phyloP scores from a whole-genome alignment of 92 coral and sea anemone species.

The Epizoanthus illoricatus region DNA sequence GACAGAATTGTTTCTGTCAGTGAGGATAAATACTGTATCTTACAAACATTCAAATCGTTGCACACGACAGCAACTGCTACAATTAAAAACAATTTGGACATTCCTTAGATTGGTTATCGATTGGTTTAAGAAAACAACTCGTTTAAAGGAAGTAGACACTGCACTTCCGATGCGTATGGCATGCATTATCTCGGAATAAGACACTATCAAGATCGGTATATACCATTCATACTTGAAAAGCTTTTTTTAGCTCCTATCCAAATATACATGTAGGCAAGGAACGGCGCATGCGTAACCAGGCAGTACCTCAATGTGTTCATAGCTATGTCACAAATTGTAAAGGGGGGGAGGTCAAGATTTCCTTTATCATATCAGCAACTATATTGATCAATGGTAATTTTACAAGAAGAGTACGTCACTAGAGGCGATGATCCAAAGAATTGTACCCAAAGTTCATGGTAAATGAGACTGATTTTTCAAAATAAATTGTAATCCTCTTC shows the following conservation, averaged over 20 bases:
- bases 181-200: slow-evolving; percentile 2
- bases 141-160: slow-evolving; percentile 38
- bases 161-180: slow-evolving; percentile 15
- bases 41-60: neutral
- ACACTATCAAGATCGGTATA: slow-evolving; percentile 12
- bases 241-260: slow-evolving; percentile 6
- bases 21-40: slow-evolving; percentile 23
- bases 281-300: slow-evolving; percentile 19
- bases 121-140: slow-evolving; percentile 38
- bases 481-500: too few species aligned
- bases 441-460: too few species aligned
- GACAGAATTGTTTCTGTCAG: slow-evolving; percentile 39
- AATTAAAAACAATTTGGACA: slow-evolving; percentile 15
- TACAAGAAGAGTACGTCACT: too few species aligned
- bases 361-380: too few species aligned
- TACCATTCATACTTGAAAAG: neutral
- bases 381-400: too few species aligned
- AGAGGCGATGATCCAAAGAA: too few species aligned
- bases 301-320: neutral
- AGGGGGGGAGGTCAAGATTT: too few species aligned
- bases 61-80: slow-evolving; percentile 31
- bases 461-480: too few species aligned
- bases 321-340: neutral
- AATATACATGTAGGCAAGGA: slow-evolving; percentile 15
- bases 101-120: slow-evolving; percentile 31